Conservation (phyloP, 2,797 vertebrate genomes). For the Darevskia mixta region DNA sequence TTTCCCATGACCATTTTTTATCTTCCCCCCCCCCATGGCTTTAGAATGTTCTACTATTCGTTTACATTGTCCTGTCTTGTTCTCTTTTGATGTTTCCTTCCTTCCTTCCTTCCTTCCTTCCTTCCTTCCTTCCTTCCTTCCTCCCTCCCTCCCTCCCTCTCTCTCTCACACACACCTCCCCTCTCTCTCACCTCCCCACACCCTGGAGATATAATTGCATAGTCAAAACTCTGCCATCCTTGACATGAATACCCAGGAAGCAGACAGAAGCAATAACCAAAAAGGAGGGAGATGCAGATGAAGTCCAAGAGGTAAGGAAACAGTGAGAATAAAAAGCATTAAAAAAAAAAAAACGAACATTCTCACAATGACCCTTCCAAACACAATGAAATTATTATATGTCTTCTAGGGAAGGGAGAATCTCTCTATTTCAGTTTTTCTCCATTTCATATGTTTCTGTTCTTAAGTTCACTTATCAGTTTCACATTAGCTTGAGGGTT, state of each 20-base stretch:
- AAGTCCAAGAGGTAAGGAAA: background rate
- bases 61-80: background rate
- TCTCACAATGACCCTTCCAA: background rate
- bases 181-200: too few species aligned
- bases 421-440: background rate
- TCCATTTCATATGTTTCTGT: background rate
- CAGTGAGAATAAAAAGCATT: background rate
- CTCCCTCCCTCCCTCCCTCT: too few species aligned
- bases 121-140: too few species aligned
- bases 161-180: too few species aligned
- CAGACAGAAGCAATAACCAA: background rate
- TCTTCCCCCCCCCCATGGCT: too few species aligned
- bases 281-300: background rate
- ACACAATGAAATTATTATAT: background rate
- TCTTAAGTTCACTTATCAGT: background rate
- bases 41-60: background rate
- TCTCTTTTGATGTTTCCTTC: too few species aligned
- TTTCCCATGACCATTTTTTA: too few species aligned
- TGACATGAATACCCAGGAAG: background rate
- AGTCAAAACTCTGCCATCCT: background rate
- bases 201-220: background rate
- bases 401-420: background rate
- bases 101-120: too few species aligned
- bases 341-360: background rate
- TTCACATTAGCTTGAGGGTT: background rate